These are phyloP conservation scores for Cataglyphis hispanica DNA, from an alignment of 1,140 invertebrate species.

Conservation along the genomic window DNA sequence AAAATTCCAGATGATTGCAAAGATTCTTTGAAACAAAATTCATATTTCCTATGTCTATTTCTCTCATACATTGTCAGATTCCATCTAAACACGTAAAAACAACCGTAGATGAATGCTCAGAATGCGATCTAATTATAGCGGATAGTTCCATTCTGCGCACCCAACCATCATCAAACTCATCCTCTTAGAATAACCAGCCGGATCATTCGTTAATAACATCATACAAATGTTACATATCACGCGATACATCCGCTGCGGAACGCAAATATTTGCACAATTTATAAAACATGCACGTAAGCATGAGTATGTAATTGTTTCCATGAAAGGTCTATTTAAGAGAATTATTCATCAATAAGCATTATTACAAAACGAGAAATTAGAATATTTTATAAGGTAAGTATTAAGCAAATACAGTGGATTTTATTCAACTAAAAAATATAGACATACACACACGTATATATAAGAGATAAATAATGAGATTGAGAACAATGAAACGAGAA, in stretches of 20 bases:
- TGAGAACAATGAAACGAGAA: constrained; percentile 13
- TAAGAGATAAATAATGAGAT: not conserved
- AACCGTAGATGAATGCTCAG: constrained; percentile 4
- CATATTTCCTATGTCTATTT: not conserved
- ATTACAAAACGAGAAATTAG: not conserved
- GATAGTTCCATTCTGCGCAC: not conserved
- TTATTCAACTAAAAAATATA: not conserved
- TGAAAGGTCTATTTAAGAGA: not conserved
- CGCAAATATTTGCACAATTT: constrained; percentile 39
- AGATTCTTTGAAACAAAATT: constrained; percentile 2
- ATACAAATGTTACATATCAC: constrained; percentile 29
- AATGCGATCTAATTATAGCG: constrained; percentile 36
- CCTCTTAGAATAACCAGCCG: constrained; percentile 17
- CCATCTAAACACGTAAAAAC: not conserved
- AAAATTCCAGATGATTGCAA: not conserved
- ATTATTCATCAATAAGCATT: not conserved
- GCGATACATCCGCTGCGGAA: not conserved
- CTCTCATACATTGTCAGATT: not conserved
- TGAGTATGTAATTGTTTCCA: not conserved
- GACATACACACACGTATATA: not conserved
- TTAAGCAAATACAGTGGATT: not conserved
- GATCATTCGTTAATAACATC: constrained; percentile 28
- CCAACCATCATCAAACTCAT: not conserved
- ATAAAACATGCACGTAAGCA: not conserved
- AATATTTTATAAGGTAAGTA: not conserved